A percentile compares a stretch with the other conserved stretches of the same genome.
These are phyloP conservation scores for Drosophila limbata DNA, from an alignment of 2,888 invertebrate species.

Conservation along the genomic window DNA sequence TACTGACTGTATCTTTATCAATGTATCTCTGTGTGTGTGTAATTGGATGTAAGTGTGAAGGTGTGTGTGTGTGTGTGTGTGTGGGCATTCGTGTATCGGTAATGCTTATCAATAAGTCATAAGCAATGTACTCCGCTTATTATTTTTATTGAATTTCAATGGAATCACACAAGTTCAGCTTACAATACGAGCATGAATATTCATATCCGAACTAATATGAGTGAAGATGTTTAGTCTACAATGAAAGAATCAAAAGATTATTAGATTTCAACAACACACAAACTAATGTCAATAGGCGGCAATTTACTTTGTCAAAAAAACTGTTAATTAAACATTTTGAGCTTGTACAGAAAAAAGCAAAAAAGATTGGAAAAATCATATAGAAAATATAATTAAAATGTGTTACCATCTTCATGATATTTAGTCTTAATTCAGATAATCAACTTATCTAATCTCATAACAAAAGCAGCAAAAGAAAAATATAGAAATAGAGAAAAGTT, in stretches of 20 bases:
- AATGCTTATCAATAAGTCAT: slow-evolving; percentile 30
- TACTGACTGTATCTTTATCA: slow-evolving; percentile 2
- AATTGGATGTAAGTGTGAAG: slow-evolving; percentile 1
- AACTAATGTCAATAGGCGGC: not conserved
- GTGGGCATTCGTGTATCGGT: not conserved
- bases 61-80: not conserved
- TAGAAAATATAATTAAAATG: no score
- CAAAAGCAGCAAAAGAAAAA: not conserved
- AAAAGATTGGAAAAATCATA: no score
- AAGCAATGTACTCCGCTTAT: not conserved
- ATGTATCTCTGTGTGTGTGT: slow-evolving; percentile 2
- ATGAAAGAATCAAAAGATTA: not conserved
- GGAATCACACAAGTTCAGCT: not conserved
- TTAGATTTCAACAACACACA: not conserved
- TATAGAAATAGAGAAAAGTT: not conserved
- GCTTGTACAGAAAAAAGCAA: not conserved
- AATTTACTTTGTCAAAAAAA: not conserved
- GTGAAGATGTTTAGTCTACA: not conserved
- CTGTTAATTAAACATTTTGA: not conserved
- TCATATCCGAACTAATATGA: no score
- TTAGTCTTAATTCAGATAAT: not conserved
- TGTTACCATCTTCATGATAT: not conserved
- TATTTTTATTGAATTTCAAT: slow-evolving; percentile 2
- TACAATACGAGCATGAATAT: not conserved
- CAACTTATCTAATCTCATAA: not conserved